These are phyloP conservation scores for Drepana arcuata DNA, from an alignment of 1,140 invertebrate genomes.

Conservation along the genomic window DNA sequence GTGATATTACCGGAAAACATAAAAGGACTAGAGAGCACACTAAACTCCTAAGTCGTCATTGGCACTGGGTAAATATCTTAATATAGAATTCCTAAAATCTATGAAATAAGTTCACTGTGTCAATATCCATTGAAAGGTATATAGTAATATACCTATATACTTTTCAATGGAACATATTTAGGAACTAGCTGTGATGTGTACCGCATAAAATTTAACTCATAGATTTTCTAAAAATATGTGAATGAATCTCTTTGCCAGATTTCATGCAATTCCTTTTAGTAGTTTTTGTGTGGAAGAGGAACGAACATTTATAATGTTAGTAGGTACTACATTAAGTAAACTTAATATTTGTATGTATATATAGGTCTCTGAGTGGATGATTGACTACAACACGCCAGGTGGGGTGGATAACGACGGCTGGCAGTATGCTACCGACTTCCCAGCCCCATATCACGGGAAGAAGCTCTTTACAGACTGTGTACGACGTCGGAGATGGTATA, in stretches of 20 bases:
- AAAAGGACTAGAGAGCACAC: conserved; percentile 88
- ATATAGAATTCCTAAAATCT: background rate
- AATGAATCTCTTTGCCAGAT: no score
- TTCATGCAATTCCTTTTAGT: no score
- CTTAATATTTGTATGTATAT: conserved; percentile 8
- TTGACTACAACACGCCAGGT: conserved; percentile 90
- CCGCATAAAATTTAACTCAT: no score
- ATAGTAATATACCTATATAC: no score
- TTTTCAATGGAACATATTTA: no score
- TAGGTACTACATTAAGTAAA: no score
- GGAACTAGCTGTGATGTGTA: no score
- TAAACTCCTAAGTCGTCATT: conserved; percentile 87
- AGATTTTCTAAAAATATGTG: no score
- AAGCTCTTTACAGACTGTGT: conserved; percentile 93
- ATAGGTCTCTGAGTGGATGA: conserved; percentile 89
- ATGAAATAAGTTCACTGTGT: no score
- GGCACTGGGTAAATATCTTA: conserved; percentile 85
- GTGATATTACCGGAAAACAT: conserved; percentile 85
- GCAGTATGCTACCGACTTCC: conserved; percentile 95
- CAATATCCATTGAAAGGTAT: no score
- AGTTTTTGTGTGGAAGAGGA: no score
- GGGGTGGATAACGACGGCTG: conserved; percentile 92
- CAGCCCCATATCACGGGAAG: conserved; percentile 85
- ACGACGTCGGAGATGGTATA: conserved; percentile 86
- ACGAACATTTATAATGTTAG: no score